Evolutionary conservation across 2,888 invertebrate genomes (phyloP).

Genomic region (Caenorhabditis sp.): DNA sequence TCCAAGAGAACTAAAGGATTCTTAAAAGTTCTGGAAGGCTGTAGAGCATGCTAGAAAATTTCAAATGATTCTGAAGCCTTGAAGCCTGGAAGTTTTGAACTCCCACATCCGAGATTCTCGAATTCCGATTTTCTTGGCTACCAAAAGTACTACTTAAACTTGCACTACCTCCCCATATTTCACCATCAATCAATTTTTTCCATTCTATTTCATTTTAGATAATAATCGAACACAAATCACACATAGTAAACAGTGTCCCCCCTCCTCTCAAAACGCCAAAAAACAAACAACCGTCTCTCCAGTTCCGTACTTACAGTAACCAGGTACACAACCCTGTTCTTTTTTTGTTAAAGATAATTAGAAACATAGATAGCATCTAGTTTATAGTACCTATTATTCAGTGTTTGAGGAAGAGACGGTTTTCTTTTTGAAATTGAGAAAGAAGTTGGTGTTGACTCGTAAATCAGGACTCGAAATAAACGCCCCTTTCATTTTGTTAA

Average conservation of each 20-base stretch:
- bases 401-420: constrained; percentile 5
- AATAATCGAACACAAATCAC: constrained; percentile 33
- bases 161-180: background rate
- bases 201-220: constrained; percentile 16
- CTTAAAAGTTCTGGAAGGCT: too few relatives aligned
- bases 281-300: constrained; percentile 13
- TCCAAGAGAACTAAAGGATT: too few relatives aligned
- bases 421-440: background rate
- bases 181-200: constrained; percentile 13
- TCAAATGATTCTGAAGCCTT: too few relatives aligned
- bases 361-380: constrained; percentile 11
- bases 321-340: constrained; percentile 9
- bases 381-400: constrained; percentile 10
- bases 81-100: too few relatives aligned
- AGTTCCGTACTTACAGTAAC: constrained; percentile 16
- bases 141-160: background rate
- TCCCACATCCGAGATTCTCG: too few relatives aligned
- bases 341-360: background rate
- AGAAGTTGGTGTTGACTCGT: constrained; percentile 13
- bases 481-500: background rate
- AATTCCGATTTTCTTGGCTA: too few relatives aligned
- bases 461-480: constrained; percentile 9
- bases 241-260: constrained; percentile 9
- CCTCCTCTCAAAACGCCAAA: background rate
- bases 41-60: too few relatives aligned